Evolutionary conservation across 2,113 vertebrate genomes (phyloP).

Genomic region (Peromyscus californicus): DNA sequence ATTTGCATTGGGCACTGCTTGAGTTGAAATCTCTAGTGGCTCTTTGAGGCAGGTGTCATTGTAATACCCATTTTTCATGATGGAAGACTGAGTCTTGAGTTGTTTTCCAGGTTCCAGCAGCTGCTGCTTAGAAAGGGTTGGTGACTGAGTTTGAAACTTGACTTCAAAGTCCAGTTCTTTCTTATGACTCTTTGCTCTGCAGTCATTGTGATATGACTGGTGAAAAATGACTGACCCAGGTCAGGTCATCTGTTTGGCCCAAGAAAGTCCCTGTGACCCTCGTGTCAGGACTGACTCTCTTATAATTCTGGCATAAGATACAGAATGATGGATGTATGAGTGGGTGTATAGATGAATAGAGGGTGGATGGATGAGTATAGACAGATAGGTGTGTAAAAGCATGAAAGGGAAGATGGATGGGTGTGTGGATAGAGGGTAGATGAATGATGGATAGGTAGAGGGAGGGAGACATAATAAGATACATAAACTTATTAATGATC

Average conservation of each 20-base stretch:
- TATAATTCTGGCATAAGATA: background rate
- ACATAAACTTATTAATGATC: background rate
- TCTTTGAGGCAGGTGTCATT: background rate
- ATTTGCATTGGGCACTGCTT: background rate
- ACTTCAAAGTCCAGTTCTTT: background rate
- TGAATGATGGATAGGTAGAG: background rate
- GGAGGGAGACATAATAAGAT: no score
- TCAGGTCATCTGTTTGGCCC: background rate
- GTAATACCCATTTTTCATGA: background rate
- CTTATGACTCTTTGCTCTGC: background rate
- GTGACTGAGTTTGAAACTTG: background rate
- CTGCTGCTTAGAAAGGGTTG: background rate
- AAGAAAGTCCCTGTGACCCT: background rate
- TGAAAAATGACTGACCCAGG: background rate
- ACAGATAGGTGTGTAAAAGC: background rate
- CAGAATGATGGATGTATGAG: background rate
- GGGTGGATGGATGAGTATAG: background rate
- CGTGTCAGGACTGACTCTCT: background rate
- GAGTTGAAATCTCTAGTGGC: background rate
- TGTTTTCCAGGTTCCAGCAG: background rate
- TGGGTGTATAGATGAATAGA: background rate
- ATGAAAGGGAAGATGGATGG: background rate
- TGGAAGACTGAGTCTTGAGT: background rate
- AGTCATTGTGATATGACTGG: background rate
- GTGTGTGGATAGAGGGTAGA: background rate